Base-by-base conservation (phyloP, 2,113 vertebrate genomes). In the Mastomys natalensis region DNA sequence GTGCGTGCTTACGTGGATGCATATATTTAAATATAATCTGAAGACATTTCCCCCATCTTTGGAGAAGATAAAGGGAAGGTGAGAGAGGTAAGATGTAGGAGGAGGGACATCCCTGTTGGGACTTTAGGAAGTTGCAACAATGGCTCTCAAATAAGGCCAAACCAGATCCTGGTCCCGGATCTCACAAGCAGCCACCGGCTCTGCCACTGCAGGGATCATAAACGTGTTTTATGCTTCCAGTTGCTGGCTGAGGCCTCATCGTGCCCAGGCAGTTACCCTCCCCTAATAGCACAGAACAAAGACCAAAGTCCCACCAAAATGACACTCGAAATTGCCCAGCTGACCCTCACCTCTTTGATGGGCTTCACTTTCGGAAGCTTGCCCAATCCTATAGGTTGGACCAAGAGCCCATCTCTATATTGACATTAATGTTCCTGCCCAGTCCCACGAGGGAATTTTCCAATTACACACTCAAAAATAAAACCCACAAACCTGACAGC, bases 331-430 rank as follows among this genome's bases (percentile, higher is more conserved):
- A 40, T 81, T 34, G 45, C 85, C 74, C 51, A n/a, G 55, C 95
- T 94, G 97, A 96, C 97, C 95, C 92, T 91, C 93, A 48, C 95
- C 95, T 91, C 91, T 13, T 48, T 62, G 88, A 94, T 91, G 95
- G 97, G 82, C 93, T 72, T 53, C 22, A 1, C 91, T 78, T 53
- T 64, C 48, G 4, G 34, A 29, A 58, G 85, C 72, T 53, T 7
- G 53, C 45, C 92, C 64, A 0, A 9, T 37, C 37, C 16, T 29
- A 2, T 21, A 5, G 62, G 68, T 2, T 24, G 55, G 93, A 72
- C 45, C 29, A 0, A 12, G 55, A 90, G 80, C 40, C 87, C 74
- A 43, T 93, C 76, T 90, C 3, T 43, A 74, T 16, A 31, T 84
- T 12, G 6, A 91, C 91, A 64, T 55, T 43, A 78, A 93, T 91